Evolutionary conservation across 64 coral and sea anemone species (phyloP).

Genomic region (Anthopleura sola): DNA sequence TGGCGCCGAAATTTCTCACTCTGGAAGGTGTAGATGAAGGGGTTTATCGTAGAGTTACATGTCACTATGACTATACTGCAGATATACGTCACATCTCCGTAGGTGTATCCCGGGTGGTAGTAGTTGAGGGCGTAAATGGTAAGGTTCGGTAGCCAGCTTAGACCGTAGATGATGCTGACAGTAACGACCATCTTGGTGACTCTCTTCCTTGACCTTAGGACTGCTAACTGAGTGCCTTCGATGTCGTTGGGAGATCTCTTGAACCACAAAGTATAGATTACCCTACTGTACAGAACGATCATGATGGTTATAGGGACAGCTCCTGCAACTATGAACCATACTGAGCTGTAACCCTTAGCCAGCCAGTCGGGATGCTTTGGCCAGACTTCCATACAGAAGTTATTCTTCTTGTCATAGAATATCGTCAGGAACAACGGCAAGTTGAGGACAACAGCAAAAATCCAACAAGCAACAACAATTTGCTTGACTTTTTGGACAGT

Average conservation of each 20-base stretch:
- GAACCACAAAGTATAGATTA: slow-evolving; percentile 29
- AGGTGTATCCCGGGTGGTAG: slow-evolving; percentile 16
- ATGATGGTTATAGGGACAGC: neutral
- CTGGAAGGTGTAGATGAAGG: too few species aligned
- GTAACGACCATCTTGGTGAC: slow-evolving; percentile 44
- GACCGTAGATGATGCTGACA: slow-evolving; percentile 38
- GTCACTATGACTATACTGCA: slow-evolving; percentile 26
- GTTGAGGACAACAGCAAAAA: slow-evolving; percentile 6
- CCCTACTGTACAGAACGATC: slow-evolving; percentile 8
- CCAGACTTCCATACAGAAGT: slow-evolving; percentile 36
- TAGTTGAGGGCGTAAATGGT: slow-evolving; percentile 30
- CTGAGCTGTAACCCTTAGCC: slow-evolving; percentile 21
- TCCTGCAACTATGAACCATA: slow-evolving; percentile 27
- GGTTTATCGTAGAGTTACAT: slow-evolving; percentile 6
- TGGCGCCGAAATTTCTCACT: too few species aligned
- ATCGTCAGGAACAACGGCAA: slow-evolving; percentile 13
- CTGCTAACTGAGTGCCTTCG: neutral
- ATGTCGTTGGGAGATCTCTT: neutral
- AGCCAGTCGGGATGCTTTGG: slow-evolving; percentile 1
- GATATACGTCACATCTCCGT: slow-evolving; percentile 22
- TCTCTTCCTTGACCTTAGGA: neutral
- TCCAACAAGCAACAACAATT: slow-evolving; percentile 4
- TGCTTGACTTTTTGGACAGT: too few species aligned
- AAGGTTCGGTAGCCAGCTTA: slow-evolving; percentile 30
- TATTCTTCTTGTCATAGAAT: neutral